Percentiles rank a stretch among this genome's conserved stretches.
Evolutionary conservation across 2,113 vertebrate species (phyloP).

Genomic region (Trichomycterus rosablanca): DNA sequence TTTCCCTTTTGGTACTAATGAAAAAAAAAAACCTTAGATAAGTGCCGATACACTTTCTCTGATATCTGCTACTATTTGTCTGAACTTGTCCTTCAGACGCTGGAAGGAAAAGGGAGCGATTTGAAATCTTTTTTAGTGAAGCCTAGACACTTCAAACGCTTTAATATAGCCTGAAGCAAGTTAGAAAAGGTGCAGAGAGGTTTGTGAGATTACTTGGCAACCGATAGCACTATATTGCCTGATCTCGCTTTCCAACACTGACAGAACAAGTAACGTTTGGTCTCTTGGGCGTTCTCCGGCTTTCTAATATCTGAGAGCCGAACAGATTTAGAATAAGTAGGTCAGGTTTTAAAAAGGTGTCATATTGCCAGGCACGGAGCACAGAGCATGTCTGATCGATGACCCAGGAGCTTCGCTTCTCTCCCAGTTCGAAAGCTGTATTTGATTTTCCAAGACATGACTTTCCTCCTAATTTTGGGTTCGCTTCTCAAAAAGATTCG

Average conservation of each 20-base stretch:
- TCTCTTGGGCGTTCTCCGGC: conserved; percentile 10
- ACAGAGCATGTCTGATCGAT: background rate
- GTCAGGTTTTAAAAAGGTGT: conserved; percentile 30
- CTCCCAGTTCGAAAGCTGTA: conserved; percentile 4
- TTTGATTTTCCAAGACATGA: background rate
- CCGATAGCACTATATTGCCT: background rate
- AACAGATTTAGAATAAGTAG: conserved; percentile 17
- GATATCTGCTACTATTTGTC: background rate
- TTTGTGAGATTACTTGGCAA: conserved; percentile 13
- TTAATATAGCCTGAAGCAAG: background rate
- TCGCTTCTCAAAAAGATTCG: background rate
- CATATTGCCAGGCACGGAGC: background rate
- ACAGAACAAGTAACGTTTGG: conserved; percentile 25
- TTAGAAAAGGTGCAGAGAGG: background rate
- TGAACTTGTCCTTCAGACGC: background rate
- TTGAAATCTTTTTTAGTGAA: background rate
- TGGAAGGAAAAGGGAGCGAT: background rate
- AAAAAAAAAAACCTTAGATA: too few species aligned
- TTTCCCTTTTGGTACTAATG: too few species aligned
- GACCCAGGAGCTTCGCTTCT: conserved; percentile 1
- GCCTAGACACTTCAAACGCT: conserved; percentile 5
- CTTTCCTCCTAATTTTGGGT: conserved; percentile 3
- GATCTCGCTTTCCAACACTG: conserved; percentile 9
- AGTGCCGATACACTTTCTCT: background rate
- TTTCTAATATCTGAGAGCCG: conserved; percentile 8